Conservation (phyloP, 1,140 invertebrate genomes). For the Sycobia sp. region DNA sequence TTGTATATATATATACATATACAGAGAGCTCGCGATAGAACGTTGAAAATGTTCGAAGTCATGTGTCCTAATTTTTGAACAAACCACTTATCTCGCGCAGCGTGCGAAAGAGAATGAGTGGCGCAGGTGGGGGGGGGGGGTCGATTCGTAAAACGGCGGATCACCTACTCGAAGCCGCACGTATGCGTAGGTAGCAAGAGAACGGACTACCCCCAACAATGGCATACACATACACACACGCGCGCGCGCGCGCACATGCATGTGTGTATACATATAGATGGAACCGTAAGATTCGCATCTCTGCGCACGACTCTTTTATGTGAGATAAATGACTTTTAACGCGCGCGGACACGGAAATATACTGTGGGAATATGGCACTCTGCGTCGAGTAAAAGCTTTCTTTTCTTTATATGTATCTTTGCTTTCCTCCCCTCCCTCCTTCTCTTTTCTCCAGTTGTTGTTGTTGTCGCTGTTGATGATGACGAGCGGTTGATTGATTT, state of each 20-base stretch:
- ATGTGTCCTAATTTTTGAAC: conserved; percentile 25
- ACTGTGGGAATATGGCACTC: too few species aligned
- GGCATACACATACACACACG: too few species aligned
- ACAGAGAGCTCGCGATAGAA: too few species aligned
- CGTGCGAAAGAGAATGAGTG: neutral
- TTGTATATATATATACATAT: too few species aligned
- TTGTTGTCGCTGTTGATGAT: too few species aligned
- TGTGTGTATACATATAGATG: neutral
- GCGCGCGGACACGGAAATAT: neutral
- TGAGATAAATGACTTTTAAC: conserved; percentile 14
- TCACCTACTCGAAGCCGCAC: conserved; percentile 11
- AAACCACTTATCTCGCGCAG: conserved; percentile 26
- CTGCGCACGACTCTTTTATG: conserved; percentile 12
- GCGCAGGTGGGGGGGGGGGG: neutral
- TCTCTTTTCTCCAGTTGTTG: too few species aligned
- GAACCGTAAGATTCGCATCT: conserved; percentile 12
- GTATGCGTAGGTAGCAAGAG: too few species aligned
- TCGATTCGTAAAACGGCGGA: neutral
- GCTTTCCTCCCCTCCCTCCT: too few species aligned
- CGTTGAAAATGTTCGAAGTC: conserved; percentile 23
- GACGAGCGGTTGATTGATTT: too few species aligned
- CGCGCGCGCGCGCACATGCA: neutral
- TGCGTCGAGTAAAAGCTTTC: too few species aligned
- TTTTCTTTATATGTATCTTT: too few species aligned
- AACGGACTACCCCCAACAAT: too few species aligned